phyloP scores from a whole-genome alignment of 2,888 invertebrate genomes.

The Hypomecis punctinalis region DNA sequence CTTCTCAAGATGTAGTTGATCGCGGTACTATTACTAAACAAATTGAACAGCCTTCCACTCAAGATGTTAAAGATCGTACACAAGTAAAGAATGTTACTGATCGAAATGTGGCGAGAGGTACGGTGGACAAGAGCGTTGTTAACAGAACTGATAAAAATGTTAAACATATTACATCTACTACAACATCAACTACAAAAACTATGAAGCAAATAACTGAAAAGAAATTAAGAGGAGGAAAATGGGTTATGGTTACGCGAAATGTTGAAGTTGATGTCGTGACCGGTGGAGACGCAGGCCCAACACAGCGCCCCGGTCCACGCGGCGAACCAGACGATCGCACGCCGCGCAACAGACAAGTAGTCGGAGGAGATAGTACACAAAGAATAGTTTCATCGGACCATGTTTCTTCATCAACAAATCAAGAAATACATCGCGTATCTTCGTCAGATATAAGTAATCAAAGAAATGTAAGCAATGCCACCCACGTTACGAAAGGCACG shows the following conservation, averaged over 20 bases:
- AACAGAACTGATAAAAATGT: constrained; percentile 65
- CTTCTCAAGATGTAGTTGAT: constrained; percentile 52
- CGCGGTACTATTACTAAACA: constrained; percentile 34
- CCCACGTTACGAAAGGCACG: constrained; percentile 52
- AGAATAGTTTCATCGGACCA: constrained; percentile 58
- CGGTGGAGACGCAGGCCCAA: constrained; percentile 51
- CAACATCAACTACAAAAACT: constrained; percentile 81
- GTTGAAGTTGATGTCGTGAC: constrained; percentile 87
- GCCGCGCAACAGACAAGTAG: constrained; percentile 40
- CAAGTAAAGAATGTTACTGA: constrained; percentile 53
- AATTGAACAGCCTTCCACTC: constrained; percentile 20
- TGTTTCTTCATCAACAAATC: constrained; percentile 53
- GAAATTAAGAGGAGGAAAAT: constrained; percentile 80
- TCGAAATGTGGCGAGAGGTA: constrained; percentile 56
- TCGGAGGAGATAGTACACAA: constrained; percentile 52
- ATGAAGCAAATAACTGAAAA: constrained; percentile 85
- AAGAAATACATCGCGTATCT: constrained; percentile 48
- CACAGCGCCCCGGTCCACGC: constrained; percentile 32
- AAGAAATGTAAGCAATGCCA: constrained; percentile 42
- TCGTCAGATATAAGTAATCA: constrained; percentile 50
- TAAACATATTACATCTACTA: constrained; percentile 61
- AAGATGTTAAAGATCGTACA: constrained; percentile 31
- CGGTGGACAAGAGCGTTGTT: constrained; percentile 57
- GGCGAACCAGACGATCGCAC: constrained; percentile 47
- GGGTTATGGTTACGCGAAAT: constrained; percentile 84